These are phyloP conservation scores for Euura saliciscinereae DNA, from an alignment of 1,140 invertebrate genomes.

Conservation along the genomic window DNA sequence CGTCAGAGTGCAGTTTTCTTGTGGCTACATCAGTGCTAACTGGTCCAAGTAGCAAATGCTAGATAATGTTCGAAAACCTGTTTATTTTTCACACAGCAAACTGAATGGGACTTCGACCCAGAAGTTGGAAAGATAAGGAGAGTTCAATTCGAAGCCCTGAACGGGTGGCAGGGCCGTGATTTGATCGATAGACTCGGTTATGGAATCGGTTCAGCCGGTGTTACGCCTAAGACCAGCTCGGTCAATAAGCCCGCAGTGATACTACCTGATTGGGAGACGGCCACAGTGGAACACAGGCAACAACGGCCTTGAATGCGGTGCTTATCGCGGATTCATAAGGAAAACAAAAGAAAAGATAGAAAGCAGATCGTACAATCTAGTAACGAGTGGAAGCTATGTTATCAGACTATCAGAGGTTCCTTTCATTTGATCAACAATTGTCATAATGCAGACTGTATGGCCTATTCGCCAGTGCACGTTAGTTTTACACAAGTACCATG, in stretches of 20 bases:
- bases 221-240: not conserved
- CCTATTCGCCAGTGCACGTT: too few species aligned
- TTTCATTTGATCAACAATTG: too few species aligned
- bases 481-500: too few species aligned
- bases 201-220: slow-evolving; percentile 15
- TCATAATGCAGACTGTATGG: too few species aligned
- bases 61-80: not conserved
- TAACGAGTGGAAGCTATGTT: too few species aligned
- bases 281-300: not conserved
- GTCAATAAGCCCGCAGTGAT: not conserved
- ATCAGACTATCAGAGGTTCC: too few species aligned
- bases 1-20: too few species aligned
- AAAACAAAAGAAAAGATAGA: too few species aligned
- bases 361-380: too few species aligned
- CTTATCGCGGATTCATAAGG: too few species aligned
- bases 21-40: too few species aligned
- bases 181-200: slow-evolving; percentile 36
- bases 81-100: slow-evolving; percentile 36
- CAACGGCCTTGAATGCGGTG: not conserved
- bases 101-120: slow-evolving; percentile 51
- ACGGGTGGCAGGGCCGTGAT: slow-evolving; percentile 43
- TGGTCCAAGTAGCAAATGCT: not conserved
- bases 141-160: slow-evolving; percentile 41
- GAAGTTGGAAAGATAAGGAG: slow-evolving; percentile 44
- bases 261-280: not conserved